phyloP scores from a whole-genome alignment of 2,113 vertebrate genomes.

The Andinoacara biseriatus region DNA sequence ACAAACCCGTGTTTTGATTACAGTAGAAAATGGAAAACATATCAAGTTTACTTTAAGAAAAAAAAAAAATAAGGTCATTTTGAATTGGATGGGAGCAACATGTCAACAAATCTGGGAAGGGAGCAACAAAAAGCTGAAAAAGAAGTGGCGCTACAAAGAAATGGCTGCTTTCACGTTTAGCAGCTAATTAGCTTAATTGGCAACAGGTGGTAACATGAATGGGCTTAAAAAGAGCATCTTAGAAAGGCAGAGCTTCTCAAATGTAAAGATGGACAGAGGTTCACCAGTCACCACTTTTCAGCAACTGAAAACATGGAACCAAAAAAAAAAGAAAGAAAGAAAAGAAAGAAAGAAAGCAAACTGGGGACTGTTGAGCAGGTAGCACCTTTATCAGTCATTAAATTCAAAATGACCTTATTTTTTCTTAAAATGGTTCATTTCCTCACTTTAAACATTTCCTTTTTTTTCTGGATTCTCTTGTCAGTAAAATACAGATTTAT shows the following conservation, averaged over 20 bases:
- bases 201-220: too few species aligned
- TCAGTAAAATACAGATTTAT: neutral
- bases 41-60: too few species aligned
- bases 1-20: neutral
- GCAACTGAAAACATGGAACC: neutral
- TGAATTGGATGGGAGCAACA: too few species aligned
- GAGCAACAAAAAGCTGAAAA: too few species aligned
- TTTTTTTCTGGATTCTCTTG: neutral
- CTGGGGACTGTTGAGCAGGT: neutral
- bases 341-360: rapidly evolving
- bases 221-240: neutral
- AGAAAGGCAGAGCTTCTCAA: neutral
- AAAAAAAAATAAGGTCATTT: too few species aligned
- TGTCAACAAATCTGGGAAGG: too few species aligned
- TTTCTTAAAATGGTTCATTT: neutral
- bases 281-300: neutral
- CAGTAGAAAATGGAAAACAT: too few species aligned
- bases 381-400: neutral
- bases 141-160: too few species aligned
- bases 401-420: neutral
- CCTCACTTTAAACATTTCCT: neutral
- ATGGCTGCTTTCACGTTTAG: too few species aligned
- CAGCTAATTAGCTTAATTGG: too few species aligned
- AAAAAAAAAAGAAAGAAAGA: neutral
- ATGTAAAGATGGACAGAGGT: neutral